Base-by-base conservation (phyloP, 2,888 invertebrate species). In the Slavum lentiscoides region DNA sequence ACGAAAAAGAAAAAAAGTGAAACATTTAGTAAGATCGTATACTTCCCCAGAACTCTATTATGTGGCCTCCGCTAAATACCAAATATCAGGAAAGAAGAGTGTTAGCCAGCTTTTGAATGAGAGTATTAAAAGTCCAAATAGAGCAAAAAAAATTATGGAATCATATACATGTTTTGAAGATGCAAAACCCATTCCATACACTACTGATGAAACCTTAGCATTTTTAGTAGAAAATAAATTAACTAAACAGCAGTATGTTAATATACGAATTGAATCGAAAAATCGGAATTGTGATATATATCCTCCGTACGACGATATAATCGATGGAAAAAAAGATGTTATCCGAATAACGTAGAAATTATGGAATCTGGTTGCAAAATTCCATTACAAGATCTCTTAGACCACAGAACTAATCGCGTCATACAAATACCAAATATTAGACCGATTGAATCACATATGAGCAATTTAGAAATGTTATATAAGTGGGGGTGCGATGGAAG, bases 201-300 rank as follows among this genome's bases (percentile, higher is more conserved):
- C 67, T 67, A 23, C 19, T 19, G 39, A 55, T 7, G 70, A 70
- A 70, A 59, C 70, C 4, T 59, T 70, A n/a, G 58, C 70, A 19
- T 70, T 70, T 70, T 37, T 70, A 30, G n/a, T 70, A 9, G 59
- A 70, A 59, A 70, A 70, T 19, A 58, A 70, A 19, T 39, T 70
- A n/a, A 7, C 59, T 9, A 70, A 70, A 58, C 30, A 58, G n/a
- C 70, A 70, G 11, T 70, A 58, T n/a, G 19, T 70, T n/a, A 70
- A 70, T 70, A 70, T 59, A 19, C 23, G 70, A 9, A 19, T 39
- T 19, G 15, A 9, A 9, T 19, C 37, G 3, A 70, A 70, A 58
- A n/a, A 70, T 19, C 15, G 59, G 37, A 70, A 59, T 19, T 53
- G 30, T 55, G 37, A 70, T 19, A 68, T 68, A 68, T 68, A 68